A percentile compares a stretch with the other conserved stretches of the same genome.
Evolutionary conservation across 2,113 vertebrate species (phyloP).

Genomic region (Phalacrocorax aristotelis): DNA sequence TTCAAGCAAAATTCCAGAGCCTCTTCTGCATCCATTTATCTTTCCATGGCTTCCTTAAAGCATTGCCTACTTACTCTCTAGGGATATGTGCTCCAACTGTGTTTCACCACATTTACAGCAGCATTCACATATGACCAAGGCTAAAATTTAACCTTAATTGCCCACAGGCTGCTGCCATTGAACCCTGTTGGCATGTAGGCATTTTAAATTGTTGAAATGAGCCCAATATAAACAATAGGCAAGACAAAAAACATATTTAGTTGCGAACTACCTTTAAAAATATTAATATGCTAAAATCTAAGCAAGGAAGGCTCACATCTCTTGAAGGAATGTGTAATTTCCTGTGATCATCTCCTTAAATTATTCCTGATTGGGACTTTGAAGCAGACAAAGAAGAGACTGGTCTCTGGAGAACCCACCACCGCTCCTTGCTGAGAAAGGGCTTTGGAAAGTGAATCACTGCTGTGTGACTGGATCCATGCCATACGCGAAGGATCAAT

Average conservation of each 20-base stretch:
- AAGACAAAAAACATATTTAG: not conserved
- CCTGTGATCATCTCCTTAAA: slow-evolving; percentile 5
- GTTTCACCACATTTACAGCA: slow-evolving; percentile 56
- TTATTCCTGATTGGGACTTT: not conserved
- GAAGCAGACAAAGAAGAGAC: not conserved
- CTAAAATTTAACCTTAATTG: slow-evolving; percentile 40
- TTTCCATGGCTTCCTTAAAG: slow-evolving; percentile 57
- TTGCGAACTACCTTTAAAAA: not conserved
- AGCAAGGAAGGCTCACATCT: fast-evolving
- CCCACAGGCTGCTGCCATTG: slow-evolving; percentile 12
- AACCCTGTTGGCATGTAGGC: not conserved
- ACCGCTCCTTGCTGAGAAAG: slow-evolving; percentile 21
- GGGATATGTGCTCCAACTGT: slow-evolving; percentile 53
- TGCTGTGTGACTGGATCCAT: slow-evolving; percentile 22
- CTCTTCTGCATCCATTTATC: slow-evolving; percentile 54
- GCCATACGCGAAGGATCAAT: not conserved
- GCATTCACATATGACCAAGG: slow-evolving; percentile 47
- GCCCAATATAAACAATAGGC: not conserved
- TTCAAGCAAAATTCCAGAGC: slow-evolving; percentile 57
- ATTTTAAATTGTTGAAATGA: not conserved
- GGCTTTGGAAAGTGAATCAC: slow-evolving; percentile 32
- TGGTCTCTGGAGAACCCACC: not conserved
- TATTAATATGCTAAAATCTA: not conserved
- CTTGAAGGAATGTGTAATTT: slow-evolving; percentile 27
- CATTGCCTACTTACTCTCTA: slow-evolving; percentile 41